Evolutionary conservation across 2,797 vertebrate genomes (phyloP).

Genomic region (Trachurus trachurus): DNA sequence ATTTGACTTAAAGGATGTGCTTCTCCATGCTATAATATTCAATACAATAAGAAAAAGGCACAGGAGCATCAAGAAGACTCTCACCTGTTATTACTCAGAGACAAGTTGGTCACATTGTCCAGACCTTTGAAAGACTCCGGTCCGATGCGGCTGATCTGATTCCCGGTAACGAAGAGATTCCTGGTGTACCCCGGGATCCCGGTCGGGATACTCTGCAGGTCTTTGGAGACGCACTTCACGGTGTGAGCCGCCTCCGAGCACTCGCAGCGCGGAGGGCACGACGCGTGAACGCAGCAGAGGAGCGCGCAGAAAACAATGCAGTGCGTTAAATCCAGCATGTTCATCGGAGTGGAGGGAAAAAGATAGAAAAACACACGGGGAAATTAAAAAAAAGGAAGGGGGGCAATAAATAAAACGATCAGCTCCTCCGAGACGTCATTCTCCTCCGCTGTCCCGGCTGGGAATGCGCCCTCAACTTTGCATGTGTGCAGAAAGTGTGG

Average conservation of each 20-base stretch:
- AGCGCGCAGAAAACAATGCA: constrained; percentile 73
- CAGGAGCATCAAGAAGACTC: background rate
- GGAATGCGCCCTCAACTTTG: constrained; percentile 74
- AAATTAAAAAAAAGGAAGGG: background rate
- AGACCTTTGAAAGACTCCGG: constrained; percentile 83
- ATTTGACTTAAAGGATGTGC: background rate
- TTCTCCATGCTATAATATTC: too few relatives aligned
- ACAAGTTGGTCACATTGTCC: constrained; percentile 84
- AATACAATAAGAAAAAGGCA: background rate
- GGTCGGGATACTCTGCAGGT: constrained; percentile 78
- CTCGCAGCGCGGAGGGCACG: constrained; percentile 85
- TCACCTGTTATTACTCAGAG: constrained; percentile 88
- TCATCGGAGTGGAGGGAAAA: constrained; percentile 6
- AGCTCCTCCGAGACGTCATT: constrained; percentile 60
- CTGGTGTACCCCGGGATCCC: constrained; percentile 86
- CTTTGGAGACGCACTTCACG: constrained; percentile 88
- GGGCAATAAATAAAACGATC: constrained; percentile 29
- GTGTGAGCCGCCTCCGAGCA: constrained; percentile 88
- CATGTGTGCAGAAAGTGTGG: constrained; percentile 70
- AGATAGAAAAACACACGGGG: background rate
- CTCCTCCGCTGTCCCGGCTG: constrained; percentile 49
- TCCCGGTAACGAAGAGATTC: constrained; percentile 87
- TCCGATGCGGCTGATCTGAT: constrained; percentile 80
- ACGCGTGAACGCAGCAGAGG: constrained; percentile 64
- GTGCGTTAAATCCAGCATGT: constrained; percentile 69